Base-by-base conservation (phyloP, 2,888 invertebrate species). In the Dasysyrphus tricinctus region DNA sequence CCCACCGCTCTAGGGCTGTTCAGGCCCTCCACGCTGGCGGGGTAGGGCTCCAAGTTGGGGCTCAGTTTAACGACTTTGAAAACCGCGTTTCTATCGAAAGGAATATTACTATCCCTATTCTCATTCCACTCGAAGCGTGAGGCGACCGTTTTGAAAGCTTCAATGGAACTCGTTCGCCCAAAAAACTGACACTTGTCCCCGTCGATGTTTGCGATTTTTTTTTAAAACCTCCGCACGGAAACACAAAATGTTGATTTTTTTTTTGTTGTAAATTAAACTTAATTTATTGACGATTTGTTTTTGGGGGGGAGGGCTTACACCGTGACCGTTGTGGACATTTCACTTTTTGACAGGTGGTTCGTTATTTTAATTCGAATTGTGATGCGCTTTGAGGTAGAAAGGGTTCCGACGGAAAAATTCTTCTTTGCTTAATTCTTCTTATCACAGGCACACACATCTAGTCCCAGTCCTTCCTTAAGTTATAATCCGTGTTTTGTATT, bases 1-100 rank as follows among this genome's bases (percentile, higher is more conserved):
- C 94, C 96, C 96, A 94, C 95, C 95, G 95, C 95, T 94, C 94
- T 94, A 94, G 95, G 92, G 92, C 93, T 92, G 90, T 92, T 91
- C 90, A 92, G 92, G 92, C 92, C 93, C 93, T 93, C 93, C 93
- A 93, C 93, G 93, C 93, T 93, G 92, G 93, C 92, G 92, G 92
- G 92, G 93, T 93, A 93, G 92, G 93, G 93, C 93, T 93, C 93
- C 93, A 93, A 93, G 91, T 92, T 93, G 91, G 93, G 93, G 92
- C 93, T 93, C 93, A 93, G 93, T 93, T 93, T 93, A 92, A 92
- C 92, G 92, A 92, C 91, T 92, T 92, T 92, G 90, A 91, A 91
- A 90, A 92, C 92, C 88, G 88, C 86, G 92, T 92, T 91, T 92
- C 92, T 91, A 90, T 92, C 92, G 89, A 92, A 92, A 92, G 92